phyloP scores from a whole-genome alignment of 2,113 vertebrate genomes.

The Cichladusa arquata region DNA sequence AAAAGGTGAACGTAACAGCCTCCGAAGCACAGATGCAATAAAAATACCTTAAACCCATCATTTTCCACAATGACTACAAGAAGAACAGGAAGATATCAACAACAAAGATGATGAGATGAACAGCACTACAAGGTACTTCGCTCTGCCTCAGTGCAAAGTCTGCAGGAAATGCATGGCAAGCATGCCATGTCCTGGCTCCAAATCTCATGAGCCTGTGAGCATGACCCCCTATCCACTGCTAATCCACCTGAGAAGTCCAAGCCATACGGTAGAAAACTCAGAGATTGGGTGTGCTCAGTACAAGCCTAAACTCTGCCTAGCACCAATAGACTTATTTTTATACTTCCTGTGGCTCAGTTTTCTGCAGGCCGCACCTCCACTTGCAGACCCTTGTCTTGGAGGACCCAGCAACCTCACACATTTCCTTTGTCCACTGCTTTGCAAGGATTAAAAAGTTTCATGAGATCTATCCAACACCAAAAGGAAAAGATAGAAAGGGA shows the following conservation, averaged over 20 bases:
- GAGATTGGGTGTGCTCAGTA: neutral
- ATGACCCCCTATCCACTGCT: neutral
- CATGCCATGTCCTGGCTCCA: fast-evolving
- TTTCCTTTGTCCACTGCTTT: neutral
- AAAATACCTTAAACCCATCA: neutral
- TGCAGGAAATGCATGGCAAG: neutral
- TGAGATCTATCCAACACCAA: neutral
- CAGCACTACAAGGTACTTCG: neutral
- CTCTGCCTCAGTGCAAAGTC: neutral
- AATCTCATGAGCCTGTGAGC: neutral
- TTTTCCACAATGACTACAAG: neutral
- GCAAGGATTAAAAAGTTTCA: neutral
- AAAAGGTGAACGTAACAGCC: neutral
- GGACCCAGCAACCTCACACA: fast-evolving
- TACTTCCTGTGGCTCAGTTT: neutral
- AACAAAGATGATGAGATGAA: neutral
- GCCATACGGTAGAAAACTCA: fast-evolving
- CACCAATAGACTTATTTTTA: neutral
- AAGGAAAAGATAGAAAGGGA: neutral
- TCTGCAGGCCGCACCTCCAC: neutral
- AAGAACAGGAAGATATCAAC: neutral
- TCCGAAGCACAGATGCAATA: fast-evolving
- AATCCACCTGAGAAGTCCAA: neutral
- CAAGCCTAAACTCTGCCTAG: neutral
- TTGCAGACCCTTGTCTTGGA: neutral